Conservation (phyloP, 1,140 invertebrate species). For the Eulimnadia texana region DNA sequence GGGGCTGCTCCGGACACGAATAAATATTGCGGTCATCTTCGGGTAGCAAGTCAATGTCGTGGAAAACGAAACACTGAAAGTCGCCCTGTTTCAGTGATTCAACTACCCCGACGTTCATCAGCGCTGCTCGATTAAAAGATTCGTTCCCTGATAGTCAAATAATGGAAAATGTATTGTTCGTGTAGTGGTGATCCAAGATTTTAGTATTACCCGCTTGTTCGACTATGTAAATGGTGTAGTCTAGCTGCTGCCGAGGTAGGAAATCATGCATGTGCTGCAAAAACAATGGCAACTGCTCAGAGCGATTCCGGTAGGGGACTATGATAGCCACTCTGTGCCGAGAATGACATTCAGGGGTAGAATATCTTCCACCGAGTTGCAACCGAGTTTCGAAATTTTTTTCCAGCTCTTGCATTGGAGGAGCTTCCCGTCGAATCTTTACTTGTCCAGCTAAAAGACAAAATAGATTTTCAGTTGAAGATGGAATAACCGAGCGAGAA, state of each 20-base stretch:
- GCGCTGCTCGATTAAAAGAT: constrained; percentile 76
- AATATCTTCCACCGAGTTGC: constrained; percentile 54
- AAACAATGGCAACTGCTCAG: constrained; percentile 65
- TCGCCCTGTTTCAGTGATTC: constrained; percentile 61
- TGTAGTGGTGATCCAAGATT: background rate
- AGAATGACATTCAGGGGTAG: constrained; percentile 56
- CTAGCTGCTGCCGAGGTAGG: constrained; percentile 72
- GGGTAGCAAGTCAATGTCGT: constrained; percentile 51
- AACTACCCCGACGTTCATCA: constrained; percentile 89
- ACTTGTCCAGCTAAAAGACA: constrained; percentile 31
- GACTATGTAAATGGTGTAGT: constrained; percentile 89
- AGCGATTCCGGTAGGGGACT: constrained; percentile 72
- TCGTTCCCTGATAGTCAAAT: constrained; percentile 36
- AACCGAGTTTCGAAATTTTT: constrained; percentile 29
- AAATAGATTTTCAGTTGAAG: background rate
- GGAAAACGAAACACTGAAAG: constrained; percentile 49
- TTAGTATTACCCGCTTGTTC: constrained; percentile 55
- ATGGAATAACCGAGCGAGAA: background rate
- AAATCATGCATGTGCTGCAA: constrained; percentile 82
- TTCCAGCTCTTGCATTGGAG: constrained; percentile 30
- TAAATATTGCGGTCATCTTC: constrained; percentile 50
- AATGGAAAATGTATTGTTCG: background rate
- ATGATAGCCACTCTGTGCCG: constrained; percentile 71
- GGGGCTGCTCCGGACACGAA: constrained; percentile 52
- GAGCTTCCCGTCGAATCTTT: constrained; percentile 27